Percentiles rank a stretch among this genome's conserved stretches.
Evolutionary conservation across 2,113 vertebrate species (phyloP).

Genomic region (Poecile atricapillus): DNA sequence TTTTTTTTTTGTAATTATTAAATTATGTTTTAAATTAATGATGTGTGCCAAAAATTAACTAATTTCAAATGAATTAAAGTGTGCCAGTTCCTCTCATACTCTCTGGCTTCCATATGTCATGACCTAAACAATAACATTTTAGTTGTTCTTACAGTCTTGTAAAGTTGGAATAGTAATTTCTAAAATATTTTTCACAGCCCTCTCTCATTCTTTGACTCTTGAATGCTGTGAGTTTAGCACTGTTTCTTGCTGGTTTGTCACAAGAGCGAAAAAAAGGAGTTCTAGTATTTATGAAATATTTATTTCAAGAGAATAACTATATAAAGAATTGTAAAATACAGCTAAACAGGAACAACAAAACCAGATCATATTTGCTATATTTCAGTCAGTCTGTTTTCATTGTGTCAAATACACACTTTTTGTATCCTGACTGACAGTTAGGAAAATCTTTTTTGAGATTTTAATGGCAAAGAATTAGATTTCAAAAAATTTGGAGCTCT

Average conservation of each 20-base stretch:
- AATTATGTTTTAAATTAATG: not conserved
- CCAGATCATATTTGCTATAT: not conserved
- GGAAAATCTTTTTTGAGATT: not conserved
- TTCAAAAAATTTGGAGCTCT: not conserved
- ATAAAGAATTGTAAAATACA: not conserved
- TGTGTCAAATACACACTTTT: not conserved
- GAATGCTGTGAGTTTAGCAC: not conserved
- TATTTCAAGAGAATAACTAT: not conserved
- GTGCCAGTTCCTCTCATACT: not conserved
- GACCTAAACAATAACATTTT: not conserved
- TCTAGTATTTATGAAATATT: not conserved
- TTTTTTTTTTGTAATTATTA: not conserved
- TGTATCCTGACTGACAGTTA: not conserved
- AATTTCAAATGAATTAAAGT: not conserved
- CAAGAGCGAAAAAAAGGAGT: not conserved
- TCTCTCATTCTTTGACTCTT: not conserved
- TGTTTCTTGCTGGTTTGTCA: not conserved
- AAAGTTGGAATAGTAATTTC: not conserved
- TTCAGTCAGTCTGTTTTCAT: not conserved
- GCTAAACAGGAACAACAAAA: not conserved
- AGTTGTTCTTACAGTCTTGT: not conserved
- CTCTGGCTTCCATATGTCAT: not conserved
- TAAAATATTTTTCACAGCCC: not conserved
- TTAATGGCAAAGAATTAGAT: not conserved
- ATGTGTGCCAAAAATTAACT: no score